Percentiles rank a stretch among this genome's conserved stretches.
These are phyloP conservation scores for Volucella inanis DNA, from an alignment of 2,888 invertebrate genomes.

Conservation along the genomic window DNA sequence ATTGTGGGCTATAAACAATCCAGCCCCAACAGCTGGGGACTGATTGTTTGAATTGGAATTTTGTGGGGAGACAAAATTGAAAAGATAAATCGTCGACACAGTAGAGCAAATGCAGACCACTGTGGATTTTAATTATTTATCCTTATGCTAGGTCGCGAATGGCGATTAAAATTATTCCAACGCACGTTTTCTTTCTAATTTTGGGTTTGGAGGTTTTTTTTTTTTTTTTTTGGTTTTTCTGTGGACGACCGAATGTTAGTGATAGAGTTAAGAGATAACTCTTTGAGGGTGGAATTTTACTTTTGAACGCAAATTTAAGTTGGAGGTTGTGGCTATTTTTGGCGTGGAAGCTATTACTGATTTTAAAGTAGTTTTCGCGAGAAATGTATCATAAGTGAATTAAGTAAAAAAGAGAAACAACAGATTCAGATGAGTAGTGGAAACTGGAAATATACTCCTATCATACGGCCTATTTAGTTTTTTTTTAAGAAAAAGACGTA, in stretches of 20 bases:
- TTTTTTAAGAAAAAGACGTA: too few species aligned
- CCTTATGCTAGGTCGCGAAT: slow-evolving; percentile 30
- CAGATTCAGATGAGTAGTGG: too few species aligned
- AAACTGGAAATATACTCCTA: too few species aligned
- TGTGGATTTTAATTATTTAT: slow-evolving; percentile 40
- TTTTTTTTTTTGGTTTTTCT: not conserved
- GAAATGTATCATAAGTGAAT: too few species aligned
- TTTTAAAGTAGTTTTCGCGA: too few species aligned
- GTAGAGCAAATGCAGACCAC: not conserved
- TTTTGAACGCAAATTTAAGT: too few species aligned
- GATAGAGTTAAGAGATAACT: slow-evolving; percentile 7
- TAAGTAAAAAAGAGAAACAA: too few species aligned
- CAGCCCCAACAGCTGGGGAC: not conserved
- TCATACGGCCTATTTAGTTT: too few species aligned
- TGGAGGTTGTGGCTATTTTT: too few species aligned
- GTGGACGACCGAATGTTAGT: slow-evolving; percentile 34
- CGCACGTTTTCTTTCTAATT: slow-evolving; percentile 54
- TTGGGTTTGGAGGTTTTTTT: not conserved
- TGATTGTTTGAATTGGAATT: slow-evolving; percentile 3
- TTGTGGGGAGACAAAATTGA: not conserved
- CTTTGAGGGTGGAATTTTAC: too few species aligned
- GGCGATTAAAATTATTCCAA: slow-evolving; percentile 49
- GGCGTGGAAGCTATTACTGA: too few species aligned
- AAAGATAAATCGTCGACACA: slow-evolving; percentile 4
- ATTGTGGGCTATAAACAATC: too few species aligned